Evolutionary conservation across 1,140 invertebrate genomes (phyloP).

Genomic region (Bombus pyrosoma): DNA sequence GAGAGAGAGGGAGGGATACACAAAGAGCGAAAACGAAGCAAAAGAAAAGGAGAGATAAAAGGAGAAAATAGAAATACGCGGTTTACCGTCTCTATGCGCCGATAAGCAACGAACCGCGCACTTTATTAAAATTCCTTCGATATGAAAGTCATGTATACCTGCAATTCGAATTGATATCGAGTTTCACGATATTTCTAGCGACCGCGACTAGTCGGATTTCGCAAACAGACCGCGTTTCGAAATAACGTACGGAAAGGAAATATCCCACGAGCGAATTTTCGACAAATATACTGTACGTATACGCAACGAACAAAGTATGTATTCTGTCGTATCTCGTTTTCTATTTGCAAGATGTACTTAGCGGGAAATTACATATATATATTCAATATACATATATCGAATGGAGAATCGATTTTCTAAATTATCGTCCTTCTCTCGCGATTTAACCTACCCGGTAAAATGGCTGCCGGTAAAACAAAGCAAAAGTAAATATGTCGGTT

Average conservation of each 20-base stretch:
- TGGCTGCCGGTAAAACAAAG: no score
- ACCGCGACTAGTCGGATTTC: slow-evolving; percentile 12
- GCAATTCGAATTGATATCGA: slow-evolving; percentile 31
- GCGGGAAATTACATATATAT: no score
- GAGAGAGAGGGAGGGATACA: background rate
- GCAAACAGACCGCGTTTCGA: slow-evolving; percentile 14
- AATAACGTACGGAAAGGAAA: background rate
- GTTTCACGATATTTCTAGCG: slow-evolving; percentile 11
- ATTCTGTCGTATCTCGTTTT: background rate
- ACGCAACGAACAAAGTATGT: background rate
- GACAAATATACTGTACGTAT: background rate
- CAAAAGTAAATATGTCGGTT: no score
- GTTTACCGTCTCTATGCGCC: background rate
- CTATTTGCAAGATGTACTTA: background rate
- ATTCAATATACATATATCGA: no score
- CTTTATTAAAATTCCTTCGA: slow-evolving; percentile 59
- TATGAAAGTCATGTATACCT: slow-evolving; percentile 8
- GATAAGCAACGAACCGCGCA: slow-evolving; percentile 9
- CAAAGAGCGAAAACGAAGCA: background rate
- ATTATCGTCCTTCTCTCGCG: no score
- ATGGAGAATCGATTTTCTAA: no score
- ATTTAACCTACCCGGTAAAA: no score
- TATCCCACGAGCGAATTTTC: background rate
- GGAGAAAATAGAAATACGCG: background rate
- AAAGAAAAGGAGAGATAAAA: background rate